Conservation (phyloP, 2,888 invertebrate genomes). For the Volucella zonaria region DNA sequence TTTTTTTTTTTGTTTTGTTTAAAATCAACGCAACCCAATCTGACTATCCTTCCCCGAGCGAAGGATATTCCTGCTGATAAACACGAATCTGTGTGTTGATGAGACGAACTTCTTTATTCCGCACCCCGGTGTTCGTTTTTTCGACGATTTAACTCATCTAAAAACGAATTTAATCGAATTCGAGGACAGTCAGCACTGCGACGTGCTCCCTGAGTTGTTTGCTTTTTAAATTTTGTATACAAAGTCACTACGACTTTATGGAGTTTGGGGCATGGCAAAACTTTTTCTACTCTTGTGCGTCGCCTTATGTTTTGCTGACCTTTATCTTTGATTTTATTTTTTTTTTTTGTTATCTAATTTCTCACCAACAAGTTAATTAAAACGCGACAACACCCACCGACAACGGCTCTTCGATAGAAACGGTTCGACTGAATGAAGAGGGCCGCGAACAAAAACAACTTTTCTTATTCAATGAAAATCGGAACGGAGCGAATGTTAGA, state of each 20-base stretch:
- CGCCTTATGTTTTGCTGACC: neutral
- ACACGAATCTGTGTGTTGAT: slow-evolving; percentile 44
- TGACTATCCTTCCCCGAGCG: slow-evolving; percentile 67
- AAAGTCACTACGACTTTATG: slow-evolving; percentile 13
- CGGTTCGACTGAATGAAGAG: slow-evolving; percentile 48
- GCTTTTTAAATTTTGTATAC: slow-evolving; percentile 14
- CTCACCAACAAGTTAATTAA: slow-evolving; percentile 40
- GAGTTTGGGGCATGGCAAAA: slow-evolving; percentile 6
- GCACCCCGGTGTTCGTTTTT: slow-evolving; percentile 30
- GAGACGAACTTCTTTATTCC: slow-evolving; percentile 20
- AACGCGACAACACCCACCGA: slow-evolving; percentile 50
- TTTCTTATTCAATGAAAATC: slow-evolving; percentile 26
- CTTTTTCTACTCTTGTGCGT: neutral
- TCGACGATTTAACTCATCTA: slow-evolving; percentile 21
- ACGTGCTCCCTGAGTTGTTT: slow-evolving; percentile 18
- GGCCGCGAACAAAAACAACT: slow-evolving; percentile 62
- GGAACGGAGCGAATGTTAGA: slow-evolving; percentile 28
- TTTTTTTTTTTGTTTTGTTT: neutral
- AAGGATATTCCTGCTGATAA: slow-evolving; percentile 59
- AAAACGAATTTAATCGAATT: slow-evolving; percentile 2
- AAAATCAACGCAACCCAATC: neutral
- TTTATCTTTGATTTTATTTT: neutral
- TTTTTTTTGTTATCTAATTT: slow-evolving; percentile 47
- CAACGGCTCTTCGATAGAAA: slow-evolving; percentile 36
- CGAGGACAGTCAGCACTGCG: slow-evolving; percentile 19